Percentiles rank a stretch among this genome's conserved stretches.
phyloP scores from a whole-genome alignment of 2,113 vertebrate species.

The Pelusios castaneus region DNA sequence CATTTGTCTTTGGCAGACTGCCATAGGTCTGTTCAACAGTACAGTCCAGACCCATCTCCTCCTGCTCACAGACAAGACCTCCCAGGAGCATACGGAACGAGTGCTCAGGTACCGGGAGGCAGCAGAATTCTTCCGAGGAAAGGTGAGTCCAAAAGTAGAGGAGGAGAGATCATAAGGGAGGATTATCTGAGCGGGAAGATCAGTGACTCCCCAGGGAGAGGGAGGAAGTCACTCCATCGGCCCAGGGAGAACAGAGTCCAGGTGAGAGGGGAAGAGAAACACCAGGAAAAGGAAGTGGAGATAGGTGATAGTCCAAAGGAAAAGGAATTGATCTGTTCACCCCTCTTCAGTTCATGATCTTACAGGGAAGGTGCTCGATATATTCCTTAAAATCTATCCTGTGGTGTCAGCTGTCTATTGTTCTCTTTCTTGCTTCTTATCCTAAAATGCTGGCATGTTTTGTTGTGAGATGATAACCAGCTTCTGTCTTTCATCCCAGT shows the following conservation, averaged over 20 bases:
- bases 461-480: neutral
- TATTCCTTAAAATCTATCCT: neutral
- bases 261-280: neutral
- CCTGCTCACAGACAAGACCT: slow-evolving; percentile 86
- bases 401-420: neutral
- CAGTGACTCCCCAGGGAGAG: neutral
- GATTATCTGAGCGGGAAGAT: neutral
- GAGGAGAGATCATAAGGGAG: neutral
- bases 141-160: slow-evolving; percentile 78
- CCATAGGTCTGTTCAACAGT: slow-evolving; percentile 87
- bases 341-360: neutral
- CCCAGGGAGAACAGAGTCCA: slow-evolving; percentile 4
- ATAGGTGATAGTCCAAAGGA: neutral
- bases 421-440: neutral
- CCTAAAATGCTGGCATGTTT: neutral
- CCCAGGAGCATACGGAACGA: slow-evolving; percentile 74
- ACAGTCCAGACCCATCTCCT: slow-evolving; percentile 85
- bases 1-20: slow-evolving; percentile 74
- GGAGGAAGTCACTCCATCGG: neutral
- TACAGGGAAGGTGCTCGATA: accelerated
- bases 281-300: neutral
- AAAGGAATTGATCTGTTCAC: neutral
- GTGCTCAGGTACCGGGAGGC: slow-evolving; percentile 70
- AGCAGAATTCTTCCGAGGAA: slow-evolving; percentile 83
- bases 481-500: neutral